These are phyloP conservation scores for Apostichopus japonicus DNA, from an alignment of 35 echinoderm and acorn worm genomes.

Conservation along the genomic window DNA sequence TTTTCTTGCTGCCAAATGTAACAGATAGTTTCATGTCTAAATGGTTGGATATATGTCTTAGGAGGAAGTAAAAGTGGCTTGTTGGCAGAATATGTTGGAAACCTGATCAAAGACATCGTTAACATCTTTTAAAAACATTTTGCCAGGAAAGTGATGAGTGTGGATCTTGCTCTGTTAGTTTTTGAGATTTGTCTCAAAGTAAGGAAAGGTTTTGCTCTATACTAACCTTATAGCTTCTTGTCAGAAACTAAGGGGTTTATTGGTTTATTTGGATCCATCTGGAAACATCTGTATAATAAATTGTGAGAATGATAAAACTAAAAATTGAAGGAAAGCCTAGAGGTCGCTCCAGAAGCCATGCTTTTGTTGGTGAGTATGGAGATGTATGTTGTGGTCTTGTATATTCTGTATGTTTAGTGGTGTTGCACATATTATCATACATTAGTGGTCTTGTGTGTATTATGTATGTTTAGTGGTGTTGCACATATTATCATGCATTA, in stretches of 20 bases:
- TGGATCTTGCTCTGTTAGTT: too few relatives aligned
- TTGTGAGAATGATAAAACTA: not conserved
- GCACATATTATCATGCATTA: too few relatives aligned
- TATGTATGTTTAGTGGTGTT: too few relatives aligned
- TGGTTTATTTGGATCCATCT: not conserved
- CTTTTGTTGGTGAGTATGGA: slow-evolving; percentile 37
- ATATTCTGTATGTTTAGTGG: too few relatives aligned
- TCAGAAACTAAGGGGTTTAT: not conserved
- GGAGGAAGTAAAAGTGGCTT: not conserved
- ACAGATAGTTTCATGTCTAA: too few relatives aligned
- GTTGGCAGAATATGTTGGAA: not conserved
- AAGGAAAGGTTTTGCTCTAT: not conserved
- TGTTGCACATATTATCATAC: too few relatives aligned
- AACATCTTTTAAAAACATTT: not conserved
- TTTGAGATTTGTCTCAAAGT: not conserved
- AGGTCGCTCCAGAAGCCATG: slow-evolving; percentile 48
- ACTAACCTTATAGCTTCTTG: not conserved
- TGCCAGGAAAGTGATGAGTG: not conserved
- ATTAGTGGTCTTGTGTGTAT: too few relatives aligned
- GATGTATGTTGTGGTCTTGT: too few relatives aligned
- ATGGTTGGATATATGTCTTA: too few relatives aligned
- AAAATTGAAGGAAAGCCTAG: slow-evolving; percentile 38
- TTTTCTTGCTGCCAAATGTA: too few relatives aligned
- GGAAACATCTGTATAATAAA: not conserved
- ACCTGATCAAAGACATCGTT: not conserved